phyloP scores from a whole-genome alignment of 2,888 invertebrate genomes.

The Hypolimnas misippus region DNA sequence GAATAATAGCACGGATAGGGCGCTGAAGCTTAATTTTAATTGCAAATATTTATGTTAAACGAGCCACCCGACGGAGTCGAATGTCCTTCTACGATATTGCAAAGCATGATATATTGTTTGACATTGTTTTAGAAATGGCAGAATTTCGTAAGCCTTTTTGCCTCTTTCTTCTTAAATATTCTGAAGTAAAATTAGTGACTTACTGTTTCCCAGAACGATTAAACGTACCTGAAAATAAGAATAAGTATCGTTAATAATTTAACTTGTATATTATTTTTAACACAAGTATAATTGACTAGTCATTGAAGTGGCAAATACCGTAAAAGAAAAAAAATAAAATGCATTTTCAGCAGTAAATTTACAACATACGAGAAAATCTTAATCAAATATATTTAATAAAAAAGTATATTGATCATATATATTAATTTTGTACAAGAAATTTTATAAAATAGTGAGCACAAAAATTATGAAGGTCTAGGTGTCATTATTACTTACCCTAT shows the following conservation, averaged over 20 bases:
- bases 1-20: conserved; percentile 82
- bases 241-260: not conserved
- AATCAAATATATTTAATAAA: too few species aligned
- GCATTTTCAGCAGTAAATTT: too few species aligned
- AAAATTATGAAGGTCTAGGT: too few species aligned
- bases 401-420: too few species aligned
- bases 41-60: conserved; percentile 84
- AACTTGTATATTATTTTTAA: too few species aligned
- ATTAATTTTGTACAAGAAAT: too few species aligned
- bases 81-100: conserved; percentile 58
- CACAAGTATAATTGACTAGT: too few species aligned
- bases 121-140: conserved; percentile 49
- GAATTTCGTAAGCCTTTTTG: conserved; percentile 30
- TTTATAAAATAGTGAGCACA: too few species aligned
- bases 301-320: too few species aligned
- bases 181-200: conserved; percentile 15
- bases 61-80: conserved; percentile 56
- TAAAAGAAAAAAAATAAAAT: too few species aligned
- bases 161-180: conserved; percentile 16
- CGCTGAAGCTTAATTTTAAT: conserved; percentile 80
- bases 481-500: too few species aligned
- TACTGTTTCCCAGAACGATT: conserved; percentile 6
- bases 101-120: conserved; percentile 72
- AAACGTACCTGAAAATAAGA: conserved; percentile 38
- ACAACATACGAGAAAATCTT: too few species aligned